These are phyloP conservation scores for Galeopterus variegatus DNA, from an alignment of 2,113 vertebrate species.

Conservation along the genomic window DNA sequence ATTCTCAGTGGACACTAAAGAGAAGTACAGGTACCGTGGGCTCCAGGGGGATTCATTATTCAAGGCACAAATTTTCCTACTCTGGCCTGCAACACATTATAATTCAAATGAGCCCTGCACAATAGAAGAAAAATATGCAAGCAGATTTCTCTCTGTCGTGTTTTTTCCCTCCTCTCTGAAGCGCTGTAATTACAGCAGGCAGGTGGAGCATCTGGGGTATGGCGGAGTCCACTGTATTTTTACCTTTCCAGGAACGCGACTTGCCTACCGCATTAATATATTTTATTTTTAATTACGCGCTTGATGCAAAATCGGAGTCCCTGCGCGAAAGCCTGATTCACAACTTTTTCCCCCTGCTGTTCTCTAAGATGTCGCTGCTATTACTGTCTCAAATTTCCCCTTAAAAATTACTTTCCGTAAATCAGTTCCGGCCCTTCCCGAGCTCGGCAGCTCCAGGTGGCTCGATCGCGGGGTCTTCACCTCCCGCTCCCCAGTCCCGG, in stretches of 20 bases:
- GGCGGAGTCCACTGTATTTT: conserved; percentile 67
- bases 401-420: conserved; percentile 5
- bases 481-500: neutral
- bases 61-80: conserved; percentile 78
- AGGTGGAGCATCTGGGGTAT: conserved; percentile 71
- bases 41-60: conserved; percentile 83
- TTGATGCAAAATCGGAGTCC: conserved; percentile 61
- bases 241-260: conserved; percentile 69
- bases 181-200: conserved; percentile 76
- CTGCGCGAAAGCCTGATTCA: neutral
- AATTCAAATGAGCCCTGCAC: conserved; percentile 79
- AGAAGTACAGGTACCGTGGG: conserved; percentile 72
- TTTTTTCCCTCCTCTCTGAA: conserved; percentile 42
- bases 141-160: conserved; percentile 59
- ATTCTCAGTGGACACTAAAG: conserved; percentile 81
- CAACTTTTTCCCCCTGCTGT: neutral
- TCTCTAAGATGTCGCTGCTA: conserved; percentile 5
- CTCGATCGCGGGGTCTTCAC: neutral
- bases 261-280: conserved; percentile 74
- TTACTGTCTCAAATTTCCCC: conserved; percentile 58
- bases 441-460: neutral
- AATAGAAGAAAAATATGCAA: conserved; percentile 80
- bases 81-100: conserved; percentile 73
- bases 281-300: conserved; percentile 82
- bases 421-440: neutral